phyloP scores from a whole-genome alignment of 1,140 invertebrate genomes.

The Dendrolimus punctatus region DNA sequence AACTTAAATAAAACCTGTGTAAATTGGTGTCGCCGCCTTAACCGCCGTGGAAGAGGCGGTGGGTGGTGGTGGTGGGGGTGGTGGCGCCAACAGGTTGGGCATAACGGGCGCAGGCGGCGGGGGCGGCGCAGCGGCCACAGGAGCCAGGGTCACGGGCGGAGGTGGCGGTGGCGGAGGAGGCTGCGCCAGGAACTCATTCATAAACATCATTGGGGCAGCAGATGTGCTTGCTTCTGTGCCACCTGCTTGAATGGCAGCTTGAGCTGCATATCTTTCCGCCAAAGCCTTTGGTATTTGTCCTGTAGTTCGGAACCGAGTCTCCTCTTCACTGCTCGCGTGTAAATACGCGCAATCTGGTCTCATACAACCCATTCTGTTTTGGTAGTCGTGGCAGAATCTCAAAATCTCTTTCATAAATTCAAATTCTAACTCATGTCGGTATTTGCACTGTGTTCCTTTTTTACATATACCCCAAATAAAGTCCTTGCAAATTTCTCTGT shows the following conservation, averaged over 20 bases:
- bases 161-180: conserved; percentile 17
- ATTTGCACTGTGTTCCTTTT: conserved; percentile 38
- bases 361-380: conserved; percentile 38
- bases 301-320: conserved; percentile 32
- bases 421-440: conserved; percentile 36
- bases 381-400: conserved; percentile 49
- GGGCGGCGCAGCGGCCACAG: neutral
- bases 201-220: conserved; percentile 14
- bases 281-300: conserved; percentile 36
- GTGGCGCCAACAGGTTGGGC: neutral
- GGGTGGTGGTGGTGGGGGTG: conserved; percentile 1
- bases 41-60: conserved; percentile 2
- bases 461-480: conserved; percentile 44
- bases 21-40: neutral
- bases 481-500: conserved; percentile 34
- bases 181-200: conserved; percentile 21
- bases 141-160: conserved; percentile 10
- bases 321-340: conserved; percentile 40
- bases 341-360: conserved; percentile 42
- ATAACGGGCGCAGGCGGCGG: neutral
- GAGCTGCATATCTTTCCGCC: conserved; percentile 31
- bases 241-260: conserved; percentile 16
- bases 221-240: conserved; percentile 24
- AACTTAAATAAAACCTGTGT: neutral
- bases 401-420: conserved; percentile 44